These are phyloP conservation scores for Perizoma affinitatum DNA, from an alignment of 2,888 invertebrate species.

Conservation along the genomic window DNA sequence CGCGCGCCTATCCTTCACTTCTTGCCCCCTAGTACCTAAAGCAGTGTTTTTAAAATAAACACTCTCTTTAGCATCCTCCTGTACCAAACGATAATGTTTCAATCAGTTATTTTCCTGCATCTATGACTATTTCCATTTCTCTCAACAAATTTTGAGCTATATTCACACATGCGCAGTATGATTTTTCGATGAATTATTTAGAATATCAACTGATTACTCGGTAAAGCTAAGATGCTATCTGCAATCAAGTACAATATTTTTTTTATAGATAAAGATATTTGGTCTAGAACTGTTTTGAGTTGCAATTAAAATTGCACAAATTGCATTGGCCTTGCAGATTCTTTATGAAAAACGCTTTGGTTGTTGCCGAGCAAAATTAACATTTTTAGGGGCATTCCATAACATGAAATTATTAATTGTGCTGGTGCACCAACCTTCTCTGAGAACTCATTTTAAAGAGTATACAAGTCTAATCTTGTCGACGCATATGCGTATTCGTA, in stretches of 20 bases:
- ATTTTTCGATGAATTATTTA: too few species aligned
- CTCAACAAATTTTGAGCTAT: too few species aligned
- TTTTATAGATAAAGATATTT: not conserved
- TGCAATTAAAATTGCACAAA: conserved; percentile 4
- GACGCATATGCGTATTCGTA: not conserved
- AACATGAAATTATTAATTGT: too few species aligned
- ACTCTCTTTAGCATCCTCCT: not conserved
- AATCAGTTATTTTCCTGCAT: not conserved
- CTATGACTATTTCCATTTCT: not conserved
- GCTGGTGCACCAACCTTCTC: too few species aligned
- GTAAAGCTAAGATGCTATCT: too few species aligned
- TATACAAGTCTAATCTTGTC: not conserved
- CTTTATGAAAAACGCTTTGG: conserved; percentile 19
- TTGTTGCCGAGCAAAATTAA: too few species aligned
- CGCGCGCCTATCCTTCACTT: conserved; percentile 70
- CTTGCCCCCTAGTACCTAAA: conserved; percentile 47
- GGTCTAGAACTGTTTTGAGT: conserved; percentile 22
- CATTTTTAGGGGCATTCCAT: too few species aligned
- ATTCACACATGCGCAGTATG: too few species aligned
- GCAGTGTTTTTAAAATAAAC: conserved; percentile 17
- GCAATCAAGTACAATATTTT: too few species aligned
- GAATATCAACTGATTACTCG: too few species aligned
- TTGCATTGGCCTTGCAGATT: conserved; percentile 23
- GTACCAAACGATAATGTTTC: not conserved
- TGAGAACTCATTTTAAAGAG: too few species aligned